Evolutionary conservation across 2,113 vertebrate genomes (phyloP).

Genomic region (Siniperca chuatsi): DNA sequence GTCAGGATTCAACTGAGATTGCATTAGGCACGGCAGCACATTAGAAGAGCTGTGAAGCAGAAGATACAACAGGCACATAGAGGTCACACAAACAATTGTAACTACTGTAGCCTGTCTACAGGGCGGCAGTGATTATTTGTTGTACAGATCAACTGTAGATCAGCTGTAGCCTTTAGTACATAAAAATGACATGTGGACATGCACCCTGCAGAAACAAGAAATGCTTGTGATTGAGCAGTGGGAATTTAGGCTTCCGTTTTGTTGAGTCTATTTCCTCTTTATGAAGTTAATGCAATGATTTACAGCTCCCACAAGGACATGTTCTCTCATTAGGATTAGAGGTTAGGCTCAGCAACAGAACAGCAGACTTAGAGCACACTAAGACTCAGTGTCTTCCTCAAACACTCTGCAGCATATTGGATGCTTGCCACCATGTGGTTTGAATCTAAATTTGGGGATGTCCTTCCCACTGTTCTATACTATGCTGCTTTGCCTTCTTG

Average conservation of each 20-base stretch:
- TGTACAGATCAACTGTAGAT: background rate
- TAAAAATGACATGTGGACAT: background rate
- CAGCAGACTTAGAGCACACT: background rate
- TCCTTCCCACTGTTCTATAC: background rate
- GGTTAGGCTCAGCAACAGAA: constrained; percentile 4
- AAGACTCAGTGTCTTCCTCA: background rate
- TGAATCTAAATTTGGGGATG: constrained; percentile 19
- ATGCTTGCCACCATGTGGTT: constrained; percentile 4
- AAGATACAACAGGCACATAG: background rate
- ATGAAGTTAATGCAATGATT: constrained; percentile 3
- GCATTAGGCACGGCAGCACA: constrained; percentile 23
- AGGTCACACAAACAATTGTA: constrained; percentile 31
- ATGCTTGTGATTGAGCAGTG: background rate
- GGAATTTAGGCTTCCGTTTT: constrained; percentile 10
- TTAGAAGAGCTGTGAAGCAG: constrained; percentile 28
- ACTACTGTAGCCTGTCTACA: background rate
- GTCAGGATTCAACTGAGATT: constrained; percentile 39
- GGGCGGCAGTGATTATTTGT: background rate
- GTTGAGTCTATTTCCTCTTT: constrained; percentile 12
- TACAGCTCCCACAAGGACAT: background rate
- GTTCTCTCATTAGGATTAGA: constrained; percentile 23
- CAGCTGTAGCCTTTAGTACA: background rate
- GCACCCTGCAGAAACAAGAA: constrained; percentile 1
- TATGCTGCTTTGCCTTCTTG: constrained; percentile 11
- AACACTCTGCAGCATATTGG: background rate